Base-by-base conservation (phyloP, 2,797 vertebrate species). In the Lepilemur septentrionalis region DNA sequence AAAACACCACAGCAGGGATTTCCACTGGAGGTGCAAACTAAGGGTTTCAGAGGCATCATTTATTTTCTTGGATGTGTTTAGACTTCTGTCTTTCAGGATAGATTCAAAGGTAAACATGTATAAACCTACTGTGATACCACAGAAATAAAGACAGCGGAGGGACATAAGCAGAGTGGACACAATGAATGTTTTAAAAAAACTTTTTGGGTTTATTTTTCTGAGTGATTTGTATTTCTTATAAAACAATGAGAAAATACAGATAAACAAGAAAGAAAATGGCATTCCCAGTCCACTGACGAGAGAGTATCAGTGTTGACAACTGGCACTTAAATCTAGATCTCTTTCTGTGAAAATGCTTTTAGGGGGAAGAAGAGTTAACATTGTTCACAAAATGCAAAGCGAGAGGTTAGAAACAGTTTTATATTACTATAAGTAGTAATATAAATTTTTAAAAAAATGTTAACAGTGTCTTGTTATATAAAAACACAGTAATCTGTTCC, bases 61-160 rank as follows among this genome's bases (percentile, higher is more conserved):
- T 96, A 85, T 97, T 89, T 96, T 81, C 93, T 88, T 2, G n/a
- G 15, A 13, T 85, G 57, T 97, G 81, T 98, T 97, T 97, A 80
- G 86, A 91, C 67, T 82, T 95, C 86, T 96, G 96, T 94, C 96
- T 95, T 90, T 91, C 57, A 82, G 92, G 84, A 57, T 23, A 79
- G 83, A 96, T 70, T 89, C 57, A 85, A 67, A 91, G 81, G 84
- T 96, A 96, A 97, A 94, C 94, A 94, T 67, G n/a, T 81, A 30
- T 35, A 87, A 94, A 48, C 67, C n/a, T 25, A 76, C 43, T 8
- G 30, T 55, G 30, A 72, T 88, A 57, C 69, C 52, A 5, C 15
- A 38, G 90, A 69, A 88, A 61, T 35, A 63, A 69, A 83, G 67
- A 59, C 4, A 41, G 61, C 17, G 1, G 8, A 50, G 59, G 25